Evolutionary conservation across 2,888 invertebrate genomes (phyloP), one percentile per base, ranked within the genome.

Genomic region (Oscheius onirici): DNA sequence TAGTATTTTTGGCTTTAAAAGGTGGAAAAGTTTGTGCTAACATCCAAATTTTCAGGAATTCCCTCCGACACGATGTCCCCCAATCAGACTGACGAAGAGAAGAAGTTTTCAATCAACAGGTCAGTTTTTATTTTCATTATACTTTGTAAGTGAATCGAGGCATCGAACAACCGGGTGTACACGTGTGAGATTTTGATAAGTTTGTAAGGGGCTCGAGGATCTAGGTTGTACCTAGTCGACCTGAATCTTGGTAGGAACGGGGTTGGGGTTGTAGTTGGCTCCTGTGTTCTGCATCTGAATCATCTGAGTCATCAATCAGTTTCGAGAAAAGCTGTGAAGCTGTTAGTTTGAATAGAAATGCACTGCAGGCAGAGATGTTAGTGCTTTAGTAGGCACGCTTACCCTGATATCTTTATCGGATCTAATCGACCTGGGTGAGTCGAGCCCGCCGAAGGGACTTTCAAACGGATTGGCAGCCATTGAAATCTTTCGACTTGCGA

Each of bases 231-330:
- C 17, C 44, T 67, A 72, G 34, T 72, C 72, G 46, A 72, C 66
- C 55, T 69, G 51, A 15, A 68, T 74, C 34, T 57, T 68, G 15
- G 71, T 61, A 24, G 60, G 58, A 13, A 58, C 61, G 41, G 79
- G 79, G 63, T 77, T 79, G 11, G 75, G 24, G 49, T 69, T 77
- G 74, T 74, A 79, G 46, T 72, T 71, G 28, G 75, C 73, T 34
- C 34, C 34, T 22, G 74, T 63, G 41, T 61, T 71, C 24, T 63
- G 34, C 60, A 74, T 74, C 78, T 78, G 75, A 72, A 78, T 75
- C 22, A 22, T 8, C 54, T 34, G 26, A 24, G 40, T 22, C 17
- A 13, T 51, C 54, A 54, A 22, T 51, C 26, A 20, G 54, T 28
- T n/a, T 3, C 15, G 28, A 34, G 34, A 34, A 8, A 34, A 8